phyloP scores from a whole-genome alignment of 2,888 invertebrate genomes.

The Aphodius sticticus region DNA sequence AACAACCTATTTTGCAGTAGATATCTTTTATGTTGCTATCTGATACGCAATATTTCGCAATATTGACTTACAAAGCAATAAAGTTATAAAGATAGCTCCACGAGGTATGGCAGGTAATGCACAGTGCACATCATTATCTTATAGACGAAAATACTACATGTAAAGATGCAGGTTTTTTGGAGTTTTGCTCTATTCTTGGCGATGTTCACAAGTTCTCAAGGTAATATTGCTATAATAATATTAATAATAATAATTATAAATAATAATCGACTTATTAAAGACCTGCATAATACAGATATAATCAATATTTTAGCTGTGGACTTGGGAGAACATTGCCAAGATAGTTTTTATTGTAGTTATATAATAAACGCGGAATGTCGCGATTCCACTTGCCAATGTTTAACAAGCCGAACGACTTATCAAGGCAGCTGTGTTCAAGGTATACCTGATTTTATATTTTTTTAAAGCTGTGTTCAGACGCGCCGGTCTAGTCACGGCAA shows the following conservation, averaged over 20 bases:
- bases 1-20: no score
- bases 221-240: background rate
- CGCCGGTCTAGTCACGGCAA: no score
- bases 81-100: background rate
- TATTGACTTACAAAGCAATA: background rate
- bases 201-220: background rate
- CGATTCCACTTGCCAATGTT: conserved; percentile 8
- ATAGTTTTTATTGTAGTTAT: background rate
- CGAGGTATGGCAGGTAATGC: background rate
- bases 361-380: conserved; percentile 19
- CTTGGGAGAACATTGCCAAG: conserved; percentile 12
- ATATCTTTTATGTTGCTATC: background rate
- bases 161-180: background rate
- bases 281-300: background rate
- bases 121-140: background rate
- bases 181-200: background rate
- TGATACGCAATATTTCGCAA: background rate
- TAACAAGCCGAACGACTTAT: background rate
- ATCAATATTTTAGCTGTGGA: background rate
- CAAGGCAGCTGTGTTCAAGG: conserved; percentile 15
- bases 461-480: no score
- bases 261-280: no score
- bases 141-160: background rate
- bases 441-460: background rate
- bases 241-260: no score